A percentile compares a stretch with the other conserved stretches of the same genome.
These are phyloP conservation scores for Meda fulgida DNA, from an alignment of 2,797 vertebrate species.

Conservation along the genomic window DNA sequence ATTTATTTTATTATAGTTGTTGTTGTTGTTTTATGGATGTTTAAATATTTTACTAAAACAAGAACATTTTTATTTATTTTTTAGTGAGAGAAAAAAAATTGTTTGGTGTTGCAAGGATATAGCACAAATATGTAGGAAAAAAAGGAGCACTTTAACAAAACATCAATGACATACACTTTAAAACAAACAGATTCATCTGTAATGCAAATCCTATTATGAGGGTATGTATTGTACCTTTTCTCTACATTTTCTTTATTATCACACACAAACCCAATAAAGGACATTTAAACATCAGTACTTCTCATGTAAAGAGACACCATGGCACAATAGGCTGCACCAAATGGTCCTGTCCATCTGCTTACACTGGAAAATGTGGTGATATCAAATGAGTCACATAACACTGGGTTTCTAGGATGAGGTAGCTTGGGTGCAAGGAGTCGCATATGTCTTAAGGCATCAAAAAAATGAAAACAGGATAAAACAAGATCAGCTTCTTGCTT, in stretches of 20 bases:
- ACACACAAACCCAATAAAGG: not conserved
- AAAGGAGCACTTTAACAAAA: no score
- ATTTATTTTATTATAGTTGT: not conserved
- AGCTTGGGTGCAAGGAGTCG: conserved; percentile 8
- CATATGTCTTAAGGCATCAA: conserved; percentile 17
- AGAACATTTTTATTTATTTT: not conserved
- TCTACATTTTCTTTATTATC: not conserved
- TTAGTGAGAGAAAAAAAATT: not conserved
- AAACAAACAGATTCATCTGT: no score
- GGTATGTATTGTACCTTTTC: not conserved
- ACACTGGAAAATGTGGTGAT: not conserved
- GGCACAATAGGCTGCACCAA: not conserved
- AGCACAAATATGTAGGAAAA: not conserved
- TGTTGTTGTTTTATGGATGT: not conserved
- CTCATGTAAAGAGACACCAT: not conserved
- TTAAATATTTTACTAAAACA: not conserved
- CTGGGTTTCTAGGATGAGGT: not conserved
- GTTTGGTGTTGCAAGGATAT: not conserved
- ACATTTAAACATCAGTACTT: not conserved
- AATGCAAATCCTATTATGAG: not conserved
- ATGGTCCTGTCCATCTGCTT: not conserved
- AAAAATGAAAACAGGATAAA: conserved; percentile 43
- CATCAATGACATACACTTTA: no score
- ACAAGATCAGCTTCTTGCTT: conserved; percentile 45
- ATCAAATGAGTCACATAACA: not conserved